Evolutionary conservation across 2,888 invertebrate genomes (phyloP).

Genomic region (Dorcus hopei): DNA sequence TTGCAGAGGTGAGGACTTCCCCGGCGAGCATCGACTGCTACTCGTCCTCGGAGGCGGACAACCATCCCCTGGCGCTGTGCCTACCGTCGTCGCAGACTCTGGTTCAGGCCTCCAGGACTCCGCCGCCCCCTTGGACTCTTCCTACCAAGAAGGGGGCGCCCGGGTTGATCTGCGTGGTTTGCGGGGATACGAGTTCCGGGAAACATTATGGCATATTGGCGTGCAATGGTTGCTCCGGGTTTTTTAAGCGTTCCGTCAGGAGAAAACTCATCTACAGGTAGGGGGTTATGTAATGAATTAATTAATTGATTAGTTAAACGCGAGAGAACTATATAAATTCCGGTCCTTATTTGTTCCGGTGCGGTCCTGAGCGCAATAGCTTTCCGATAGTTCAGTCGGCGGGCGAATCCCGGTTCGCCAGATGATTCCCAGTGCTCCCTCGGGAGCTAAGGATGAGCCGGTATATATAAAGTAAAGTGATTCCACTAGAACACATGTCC

Average conservation of each 20-base stretch:
- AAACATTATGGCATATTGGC: slow-evolving; percentile 98
- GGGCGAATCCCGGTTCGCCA: slow-evolving; percentile 39
- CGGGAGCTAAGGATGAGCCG: slow-evolving; percentile 35
- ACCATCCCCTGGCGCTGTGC: slow-evolving; percentile 58
- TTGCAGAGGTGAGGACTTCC: slow-evolving; percentile 44
- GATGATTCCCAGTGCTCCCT: slow-evolving; percentile 41
- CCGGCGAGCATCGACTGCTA: slow-evolving; percentile 47
- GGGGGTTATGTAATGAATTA: too few species aligned
- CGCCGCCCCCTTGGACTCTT: slow-evolving; percentile 55
- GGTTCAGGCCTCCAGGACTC: slow-evolving; percentile 62
- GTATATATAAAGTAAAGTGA: slow-evolving; percentile 37
- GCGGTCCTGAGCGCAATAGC: slow-evolving; percentile 32
- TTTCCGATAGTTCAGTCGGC: slow-evolving; percentile 41
- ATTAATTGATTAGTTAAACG: too few species aligned
- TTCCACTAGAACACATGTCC: slow-evolving; percentile 42
- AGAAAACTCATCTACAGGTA: slow-evolving; percentile 84
- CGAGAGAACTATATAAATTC: too few species aligned
- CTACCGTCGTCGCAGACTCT: slow-evolving; percentile 58
- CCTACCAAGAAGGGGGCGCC: slow-evolving; percentile 58
- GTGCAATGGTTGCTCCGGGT: slow-evolving; percentile 98
- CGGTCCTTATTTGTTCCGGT: slow-evolving; percentile 16
- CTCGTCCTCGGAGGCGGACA: slow-evolving; percentile 47
- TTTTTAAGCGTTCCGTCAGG: slow-evolving; percentile 95
- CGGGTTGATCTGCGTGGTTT: slow-evolving; percentile 91
- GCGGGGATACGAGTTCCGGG: slow-evolving; percentile 95